phyloP scores from a whole-genome alignment of 2,113 vertebrate genomes.

The Edolisoma coerulescens region DNA sequence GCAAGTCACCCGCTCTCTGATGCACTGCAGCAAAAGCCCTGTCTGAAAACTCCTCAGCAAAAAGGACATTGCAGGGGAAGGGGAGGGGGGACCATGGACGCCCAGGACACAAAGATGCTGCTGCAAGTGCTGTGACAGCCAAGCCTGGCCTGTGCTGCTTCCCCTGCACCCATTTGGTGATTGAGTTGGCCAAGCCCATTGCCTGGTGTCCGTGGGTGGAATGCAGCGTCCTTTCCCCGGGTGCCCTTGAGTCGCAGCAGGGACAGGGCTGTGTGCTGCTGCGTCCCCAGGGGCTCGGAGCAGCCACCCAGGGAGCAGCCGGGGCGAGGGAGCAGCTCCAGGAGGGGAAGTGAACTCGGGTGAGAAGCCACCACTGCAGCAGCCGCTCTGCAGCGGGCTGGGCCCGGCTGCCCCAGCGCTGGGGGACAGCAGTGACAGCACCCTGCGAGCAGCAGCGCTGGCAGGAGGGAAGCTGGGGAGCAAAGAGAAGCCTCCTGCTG shows the following conservation, averaged over 20 bases:
- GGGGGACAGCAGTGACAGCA: no score
- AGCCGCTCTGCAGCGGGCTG: background rate
- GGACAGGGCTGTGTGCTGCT: rapidly evolving
- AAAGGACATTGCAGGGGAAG: slow-evolving; percentile 51
- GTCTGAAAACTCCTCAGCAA: background rate
- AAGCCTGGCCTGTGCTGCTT: background rate
- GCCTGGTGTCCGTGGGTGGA: background rate
- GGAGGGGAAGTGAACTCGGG: background rate
- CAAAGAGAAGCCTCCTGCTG: background rate
- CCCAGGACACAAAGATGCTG: slow-evolving; percentile 9
- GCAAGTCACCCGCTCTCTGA: slow-evolving; percentile 29
- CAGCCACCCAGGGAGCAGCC: background rate
- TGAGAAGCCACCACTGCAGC: slow-evolving; percentile 11
- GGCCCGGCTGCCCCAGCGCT: no score
- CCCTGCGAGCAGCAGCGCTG: background rate
- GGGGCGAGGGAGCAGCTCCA: background rate
- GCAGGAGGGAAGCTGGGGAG: background rate
- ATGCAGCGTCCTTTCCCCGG: background rate
- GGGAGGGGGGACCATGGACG: background rate
- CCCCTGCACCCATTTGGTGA: background rate
- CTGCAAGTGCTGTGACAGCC: slow-evolving; percentile 40
- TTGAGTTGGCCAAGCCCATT: slow-evolving; percentile 4
- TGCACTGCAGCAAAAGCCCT: slow-evolving; percentile 61
- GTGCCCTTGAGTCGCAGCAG: background rate
- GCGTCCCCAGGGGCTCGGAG: background rate